These are phyloP conservation scores for Pipistrellus kuhlii DNA, from an alignment of 2,797 vertebrate genomes.

Conservation along the genomic window DNA sequence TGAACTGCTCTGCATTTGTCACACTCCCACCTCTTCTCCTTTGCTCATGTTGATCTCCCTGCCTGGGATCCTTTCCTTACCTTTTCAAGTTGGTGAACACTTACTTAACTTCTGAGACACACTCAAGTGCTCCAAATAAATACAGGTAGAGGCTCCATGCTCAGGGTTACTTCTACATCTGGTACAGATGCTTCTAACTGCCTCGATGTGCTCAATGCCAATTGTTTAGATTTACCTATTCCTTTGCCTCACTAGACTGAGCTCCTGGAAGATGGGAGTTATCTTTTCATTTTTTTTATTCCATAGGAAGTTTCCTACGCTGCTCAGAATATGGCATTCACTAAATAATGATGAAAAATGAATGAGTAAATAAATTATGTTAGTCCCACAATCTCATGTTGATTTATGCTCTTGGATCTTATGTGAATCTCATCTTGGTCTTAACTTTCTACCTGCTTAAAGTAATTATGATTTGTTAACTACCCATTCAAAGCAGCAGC, in stretches of 20 bases:
- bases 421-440: background rate
- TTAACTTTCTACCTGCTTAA: background rate
- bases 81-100: constrained; percentile 8
- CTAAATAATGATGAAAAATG: background rate
- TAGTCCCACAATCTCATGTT: background rate
- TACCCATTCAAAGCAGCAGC: background rate
- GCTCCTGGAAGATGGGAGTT: background rate
- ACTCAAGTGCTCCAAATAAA: background rate
- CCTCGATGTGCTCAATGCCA: background rate
- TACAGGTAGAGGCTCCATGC: background rate
- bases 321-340: background rate
- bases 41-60: background rate
- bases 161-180: background rate
- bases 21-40: background rate
- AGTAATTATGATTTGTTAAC: constrained; percentile 1
- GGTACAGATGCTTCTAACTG: background rate
- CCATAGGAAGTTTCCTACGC: background rate
- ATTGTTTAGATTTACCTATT: constrained; percentile 7
- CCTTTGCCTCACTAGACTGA: background rate
- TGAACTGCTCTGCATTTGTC: background rate
- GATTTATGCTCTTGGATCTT: background rate
- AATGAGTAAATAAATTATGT: background rate
- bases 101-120: background rate
- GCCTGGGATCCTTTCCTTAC: background rate
- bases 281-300: background rate